Conservation (phyloP, 2,797 vertebrate genomes). For the Huso huso region DNA sequence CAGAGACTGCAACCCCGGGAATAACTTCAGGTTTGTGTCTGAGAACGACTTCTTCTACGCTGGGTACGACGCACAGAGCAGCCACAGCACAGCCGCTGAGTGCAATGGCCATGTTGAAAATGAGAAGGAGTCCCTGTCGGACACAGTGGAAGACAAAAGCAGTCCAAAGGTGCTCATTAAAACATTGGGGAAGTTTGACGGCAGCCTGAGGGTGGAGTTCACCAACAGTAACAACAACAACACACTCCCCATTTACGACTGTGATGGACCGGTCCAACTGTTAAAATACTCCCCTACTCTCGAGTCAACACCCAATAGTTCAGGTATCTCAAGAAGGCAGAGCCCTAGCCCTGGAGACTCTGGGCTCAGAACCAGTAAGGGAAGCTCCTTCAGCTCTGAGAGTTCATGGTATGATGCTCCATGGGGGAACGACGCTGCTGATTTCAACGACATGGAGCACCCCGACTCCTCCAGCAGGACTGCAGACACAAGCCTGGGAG, state of each 20-base stretch:
- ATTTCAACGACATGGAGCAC: slow-evolving; percentile 67
- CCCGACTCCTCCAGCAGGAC: slow-evolving; percentile 47
- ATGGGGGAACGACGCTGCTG: slow-evolving; percentile 66
- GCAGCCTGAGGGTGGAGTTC: slow-evolving; percentile 83
- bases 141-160: slow-evolving; percentile 58
- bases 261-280: slow-evolving; percentile 76
- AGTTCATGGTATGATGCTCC: slow-evolving; percentile 93
- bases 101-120: slow-evolving; percentile 57
- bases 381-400: slow-evolving; percentile 85
- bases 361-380: slow-evolving; percentile 78
- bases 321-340: slow-evolving; percentile 47
- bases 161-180: slow-evolving; percentile 86
- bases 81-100: slow-evolving; percentile 41
- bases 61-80: slow-evolving; percentile 31
- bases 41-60: slow-evolving; percentile 59
- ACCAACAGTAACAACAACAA: slow-evolving; percentile 63
- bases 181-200: slow-evolving; percentile 74
- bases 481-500: slow-evolving; percentile 52
- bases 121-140: slow-evolving; percentile 39
- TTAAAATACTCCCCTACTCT: slow-evolving; percentile 79
- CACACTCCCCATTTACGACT: slow-evolving; percentile 50
- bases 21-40: slow-evolving; percentile 34
- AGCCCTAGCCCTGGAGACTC: slow-evolving; percentile 56
- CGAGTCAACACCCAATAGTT: slow-evolving; percentile 52
- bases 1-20: too few relatives aligned